Evolutionary conservation across 2,888 invertebrate species (phyloP).

Genomic region (Noctua fimbriata): DNA sequence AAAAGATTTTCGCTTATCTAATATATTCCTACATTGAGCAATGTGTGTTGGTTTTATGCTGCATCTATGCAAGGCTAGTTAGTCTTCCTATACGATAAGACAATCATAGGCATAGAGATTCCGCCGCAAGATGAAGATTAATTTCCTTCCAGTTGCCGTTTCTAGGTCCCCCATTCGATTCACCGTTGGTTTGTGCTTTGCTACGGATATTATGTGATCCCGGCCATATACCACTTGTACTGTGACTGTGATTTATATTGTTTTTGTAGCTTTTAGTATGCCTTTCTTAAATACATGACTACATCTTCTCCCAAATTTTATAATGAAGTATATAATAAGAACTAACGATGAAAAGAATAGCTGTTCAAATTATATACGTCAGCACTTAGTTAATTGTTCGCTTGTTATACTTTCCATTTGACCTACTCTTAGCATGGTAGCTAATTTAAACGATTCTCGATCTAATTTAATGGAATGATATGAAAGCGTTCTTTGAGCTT

Average conservation of each 20-base stretch:
- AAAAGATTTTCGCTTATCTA: conserved; percentile 6
- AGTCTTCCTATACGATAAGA: conserved; percentile 21
- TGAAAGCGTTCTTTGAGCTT: conserved; percentile 30
- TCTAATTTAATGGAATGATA: conserved; percentile 42
- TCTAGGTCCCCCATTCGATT: conserved; percentile 63
- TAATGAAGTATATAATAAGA: background rate
- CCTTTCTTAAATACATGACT: background rate
- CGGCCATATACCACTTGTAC: conserved; percentile 43
- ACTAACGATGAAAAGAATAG: conserved; percentile 6
- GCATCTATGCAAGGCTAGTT: conserved; percentile 17
- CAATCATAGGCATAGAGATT: conserved; percentile 49
- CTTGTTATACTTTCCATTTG: conserved; percentile 64
- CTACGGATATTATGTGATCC: conserved; percentile 74
- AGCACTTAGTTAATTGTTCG: conserved; percentile 53
- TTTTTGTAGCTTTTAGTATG: background rate
- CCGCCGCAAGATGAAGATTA: conserved; percentile 69
- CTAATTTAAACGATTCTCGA: conserved; percentile 46
- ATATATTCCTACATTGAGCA: conserved; percentile 15
- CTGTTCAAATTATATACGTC: conserved; percentile 38
- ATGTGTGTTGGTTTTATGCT: conserved; percentile 19
- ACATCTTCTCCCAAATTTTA: background rate
- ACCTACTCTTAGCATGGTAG: conserved; percentile 66
- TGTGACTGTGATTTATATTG: conserved; percentile 17
- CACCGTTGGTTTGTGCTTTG: conserved; percentile 64
- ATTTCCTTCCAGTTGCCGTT: conserved; percentile 74